A percentile compares a stretch with the other conserved stretches of the same genome.
Evolutionary conservation across 2,888 invertebrate species (phyloP).

Genomic region (Sturmia bella): DNA sequence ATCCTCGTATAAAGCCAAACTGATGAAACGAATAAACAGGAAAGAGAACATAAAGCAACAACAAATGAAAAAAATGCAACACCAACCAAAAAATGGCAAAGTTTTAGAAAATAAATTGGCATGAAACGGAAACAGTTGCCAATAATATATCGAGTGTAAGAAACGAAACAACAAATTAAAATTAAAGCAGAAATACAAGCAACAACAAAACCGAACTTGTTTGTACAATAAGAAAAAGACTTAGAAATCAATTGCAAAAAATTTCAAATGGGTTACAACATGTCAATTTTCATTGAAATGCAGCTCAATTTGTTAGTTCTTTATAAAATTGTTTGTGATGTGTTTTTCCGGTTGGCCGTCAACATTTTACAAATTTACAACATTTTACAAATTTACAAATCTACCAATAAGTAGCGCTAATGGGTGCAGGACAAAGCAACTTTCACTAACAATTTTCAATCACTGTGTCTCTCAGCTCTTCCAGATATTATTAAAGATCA

Average conservation of each 20-base stretch:
- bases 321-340: conserved; percentile 10
- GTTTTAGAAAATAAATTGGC: conserved; percentile 52
- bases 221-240: not conserved
- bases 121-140: conserved; percentile 65
- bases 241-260: conserved; percentile 40
- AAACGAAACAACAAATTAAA: conserved; percentile 11
- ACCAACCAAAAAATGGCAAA: conserved; percentile 26
- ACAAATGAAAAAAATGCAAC: conserved; percentile 17
- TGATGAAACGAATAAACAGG: not conserved
- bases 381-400: not conserved
- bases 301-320: conserved; percentile 39
- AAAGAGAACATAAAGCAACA: conserved; percentile 2
- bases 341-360: conserved; percentile 1
- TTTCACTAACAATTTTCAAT: no score
- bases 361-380: conserved; percentile 35
- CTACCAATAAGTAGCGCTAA: no score
- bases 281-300: conserved; percentile 71
- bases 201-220: not conserved
- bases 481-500: no score
- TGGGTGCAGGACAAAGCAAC: no score
- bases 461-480: no score
- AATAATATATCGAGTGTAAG: conserved; percentile 55
- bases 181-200: not conserved
- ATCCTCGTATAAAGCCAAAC: conserved; percentile 1
- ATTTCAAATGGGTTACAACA: conserved; percentile 63